These are phyloP conservation scores for Drosophila jambulina DNA, from an alignment of 1,140 invertebrate species.

Conservation along the genomic window DNA sequence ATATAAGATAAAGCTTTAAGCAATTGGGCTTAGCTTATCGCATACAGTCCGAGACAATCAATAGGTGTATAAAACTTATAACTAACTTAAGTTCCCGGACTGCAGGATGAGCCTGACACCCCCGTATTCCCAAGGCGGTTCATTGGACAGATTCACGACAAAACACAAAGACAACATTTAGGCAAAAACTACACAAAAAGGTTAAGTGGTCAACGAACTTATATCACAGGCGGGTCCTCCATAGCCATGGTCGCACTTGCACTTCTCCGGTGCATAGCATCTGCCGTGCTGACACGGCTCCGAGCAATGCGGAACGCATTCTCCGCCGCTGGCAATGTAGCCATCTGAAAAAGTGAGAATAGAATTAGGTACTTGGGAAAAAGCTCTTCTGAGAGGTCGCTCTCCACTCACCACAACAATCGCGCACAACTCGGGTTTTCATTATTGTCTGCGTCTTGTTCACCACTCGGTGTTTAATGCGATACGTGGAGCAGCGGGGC, in stretches of 20 bases:
- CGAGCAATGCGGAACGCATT: constrained; percentile 92
- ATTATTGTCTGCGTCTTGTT: constrained; percentile 90
- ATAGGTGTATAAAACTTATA: neutral
- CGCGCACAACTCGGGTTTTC: constrained; percentile 91
- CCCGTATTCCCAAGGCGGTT: constrained; percentile 58
- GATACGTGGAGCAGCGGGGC: constrained; percentile 94
- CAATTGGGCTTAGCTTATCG: neutral
- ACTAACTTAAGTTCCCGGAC: neutral
- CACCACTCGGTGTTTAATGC: constrained; percentile 90
- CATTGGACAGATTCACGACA: constrained; percentile 33
- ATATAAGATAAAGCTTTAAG: neutral
- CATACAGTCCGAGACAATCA: neutral
- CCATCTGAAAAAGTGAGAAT: constrained; percentile 85
- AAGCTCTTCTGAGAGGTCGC: neutral
- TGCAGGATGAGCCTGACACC: neutral
- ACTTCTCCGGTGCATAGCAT: constrained; percentile 93
- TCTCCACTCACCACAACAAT: constrained; percentile 90
- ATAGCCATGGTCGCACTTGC: constrained; percentile 94
- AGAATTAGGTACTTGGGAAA: too few species aligned
- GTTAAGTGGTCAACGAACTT: constrained; percentile 88
- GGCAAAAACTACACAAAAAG: constrained; percentile 1
- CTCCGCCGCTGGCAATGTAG: constrained; percentile 89
- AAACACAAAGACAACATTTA: constrained; percentile 23
- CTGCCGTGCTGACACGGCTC: constrained; percentile 93
- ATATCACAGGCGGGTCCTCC: constrained; percentile 95